A percentile compares a stretch with the other conserved stretches of the same genome.
These are phyloP conservation scores for Coboldia fuscipes DNA, from an alignment of 1,140 invertebrate genomes.

Conservation along the genomic window DNA sequence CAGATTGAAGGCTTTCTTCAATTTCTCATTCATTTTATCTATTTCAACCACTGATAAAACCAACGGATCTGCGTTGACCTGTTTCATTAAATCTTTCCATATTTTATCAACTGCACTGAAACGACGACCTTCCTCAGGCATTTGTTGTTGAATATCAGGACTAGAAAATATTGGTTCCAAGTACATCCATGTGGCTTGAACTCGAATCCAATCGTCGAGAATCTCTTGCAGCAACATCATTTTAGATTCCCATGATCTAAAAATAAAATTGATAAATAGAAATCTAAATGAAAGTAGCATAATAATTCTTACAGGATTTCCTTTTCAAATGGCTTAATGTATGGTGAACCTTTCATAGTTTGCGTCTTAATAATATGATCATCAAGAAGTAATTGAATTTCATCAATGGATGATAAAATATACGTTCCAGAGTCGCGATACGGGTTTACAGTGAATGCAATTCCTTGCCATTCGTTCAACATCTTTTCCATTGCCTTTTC, in stretches of 20 bases:
- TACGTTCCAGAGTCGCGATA: constrained; percentile 74
- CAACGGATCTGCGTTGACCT: constrained; percentile 48
- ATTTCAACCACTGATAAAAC: constrained; percentile 75
- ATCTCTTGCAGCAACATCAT: constrained; percentile 69
- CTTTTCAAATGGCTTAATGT: constrained; percentile 84
- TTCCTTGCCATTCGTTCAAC: constrained; percentile 78
- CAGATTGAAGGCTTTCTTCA: constrained; percentile 73
- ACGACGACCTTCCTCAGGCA: constrained; percentile 55
- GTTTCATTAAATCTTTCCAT: constrained; percentile 90
- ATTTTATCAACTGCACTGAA: constrained; percentile 78
- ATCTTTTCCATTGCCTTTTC: constrained; percentile 80
- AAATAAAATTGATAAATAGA: background rate
- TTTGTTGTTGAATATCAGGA: constrained; percentile 89
- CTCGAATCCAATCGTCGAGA: constrained; percentile 88
- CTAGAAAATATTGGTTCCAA: constrained; percentile 94
- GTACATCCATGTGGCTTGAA: constrained; percentile 93
- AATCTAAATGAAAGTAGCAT: background rate
- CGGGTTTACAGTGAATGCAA: constrained; percentile 41
- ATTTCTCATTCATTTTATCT: constrained; percentile 78
- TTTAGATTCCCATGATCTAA: constrained; percentile 56
- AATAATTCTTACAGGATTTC: constrained; percentile 43
- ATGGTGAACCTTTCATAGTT: constrained; percentile 93
- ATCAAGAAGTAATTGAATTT: constrained; percentile 86
- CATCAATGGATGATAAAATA: constrained; percentile 78
- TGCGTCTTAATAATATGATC: constrained; percentile 94